Conservation (phyloP, 2,113 vertebrate species). For the Steatornis caripensis region DNA sequence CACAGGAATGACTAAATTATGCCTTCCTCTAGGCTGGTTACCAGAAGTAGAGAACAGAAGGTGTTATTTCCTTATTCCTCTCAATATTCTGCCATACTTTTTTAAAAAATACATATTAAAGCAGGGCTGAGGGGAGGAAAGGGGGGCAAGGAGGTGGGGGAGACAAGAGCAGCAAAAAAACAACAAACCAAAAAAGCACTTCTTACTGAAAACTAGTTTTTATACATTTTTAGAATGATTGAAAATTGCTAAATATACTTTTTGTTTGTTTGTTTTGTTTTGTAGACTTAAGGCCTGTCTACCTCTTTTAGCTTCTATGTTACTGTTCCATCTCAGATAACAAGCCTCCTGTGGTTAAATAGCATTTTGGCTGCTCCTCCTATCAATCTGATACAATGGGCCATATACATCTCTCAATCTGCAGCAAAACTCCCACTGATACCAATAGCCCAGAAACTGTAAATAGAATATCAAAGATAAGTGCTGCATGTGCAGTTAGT, state of each 20-base stretch:
- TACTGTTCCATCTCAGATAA: not conserved
- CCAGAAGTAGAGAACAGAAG: not conserved
- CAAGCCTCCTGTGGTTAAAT: constrained; percentile 7
- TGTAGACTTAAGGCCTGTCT: not conserved
- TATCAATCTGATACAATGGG: not conserved
- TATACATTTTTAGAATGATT: not conserved
- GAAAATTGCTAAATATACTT: not conserved
- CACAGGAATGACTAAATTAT: not conserved
- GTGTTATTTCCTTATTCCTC: not conserved
- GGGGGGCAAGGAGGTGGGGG: fast-evolving
- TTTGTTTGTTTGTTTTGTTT: not conserved
- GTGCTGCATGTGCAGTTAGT: not conserved
- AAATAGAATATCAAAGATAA: not conserved
- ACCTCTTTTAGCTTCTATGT: not conserved
- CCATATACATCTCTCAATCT: not conserved
- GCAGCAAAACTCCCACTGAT: not conserved
- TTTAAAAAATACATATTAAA: not conserved
- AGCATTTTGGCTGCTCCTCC: not conserved
- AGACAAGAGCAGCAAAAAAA: not conserved
- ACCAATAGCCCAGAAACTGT: not conserved
- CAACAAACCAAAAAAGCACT: not conserved
- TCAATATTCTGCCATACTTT: not conserved
- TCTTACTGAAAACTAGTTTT: not conserved
- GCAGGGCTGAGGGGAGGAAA: fast-evolving
- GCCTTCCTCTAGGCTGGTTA: not conserved